Evolutionary conservation across 2,113 vertebrate genomes (phyloP).

Genomic region (Neotragus moschatus): DNA sequence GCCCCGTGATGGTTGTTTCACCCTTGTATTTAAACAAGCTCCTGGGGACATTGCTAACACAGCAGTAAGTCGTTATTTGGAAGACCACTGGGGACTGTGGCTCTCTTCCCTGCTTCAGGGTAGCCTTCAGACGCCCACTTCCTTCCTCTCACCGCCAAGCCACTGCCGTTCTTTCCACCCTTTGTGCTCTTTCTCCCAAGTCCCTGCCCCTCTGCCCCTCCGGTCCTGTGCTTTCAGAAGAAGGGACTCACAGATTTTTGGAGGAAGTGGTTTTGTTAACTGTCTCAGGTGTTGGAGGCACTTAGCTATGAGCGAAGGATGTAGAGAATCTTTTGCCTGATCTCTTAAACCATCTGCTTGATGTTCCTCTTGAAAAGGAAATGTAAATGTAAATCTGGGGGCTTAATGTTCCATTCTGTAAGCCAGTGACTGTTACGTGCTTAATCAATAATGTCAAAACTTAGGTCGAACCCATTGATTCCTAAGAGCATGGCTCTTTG

Average conservation of each 20-base stretch:
- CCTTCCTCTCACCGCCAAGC: constrained; percentile 71
- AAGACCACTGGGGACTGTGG: constrained; percentile 65
- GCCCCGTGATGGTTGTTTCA: constrained; percentile 9
- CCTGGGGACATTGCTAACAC: constrained; percentile 40
- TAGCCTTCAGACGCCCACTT: constrained; percentile 73
- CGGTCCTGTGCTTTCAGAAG: not conserved
- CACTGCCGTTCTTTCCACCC: constrained; percentile 66
- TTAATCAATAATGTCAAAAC: not conserved
- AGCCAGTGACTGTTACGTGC: not conserved
- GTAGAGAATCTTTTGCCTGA: constrained; percentile 26
- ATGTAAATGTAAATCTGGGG: not conserved
- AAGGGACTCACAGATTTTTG: constrained; percentile 54
- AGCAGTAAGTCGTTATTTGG: constrained; percentile 22
- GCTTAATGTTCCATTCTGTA: not conserved
- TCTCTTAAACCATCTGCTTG: not conserved
- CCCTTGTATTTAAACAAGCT: constrained; percentile 25
- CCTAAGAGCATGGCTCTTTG: not conserved
- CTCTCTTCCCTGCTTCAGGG: constrained; percentile 68
- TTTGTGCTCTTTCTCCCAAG: not conserved
- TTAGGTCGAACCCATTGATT: not conserved
- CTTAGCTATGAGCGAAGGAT: not conserved
- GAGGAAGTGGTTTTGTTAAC: constrained; percentile 75
- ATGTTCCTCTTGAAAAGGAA: constrained; percentile 19
- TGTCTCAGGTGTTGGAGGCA: constrained; percentile 28
- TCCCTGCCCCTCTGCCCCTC: not conserved